Base-by-base conservation (phyloP, 2,113 vertebrate species). In the Prionailurus bengalensis region DNA sequence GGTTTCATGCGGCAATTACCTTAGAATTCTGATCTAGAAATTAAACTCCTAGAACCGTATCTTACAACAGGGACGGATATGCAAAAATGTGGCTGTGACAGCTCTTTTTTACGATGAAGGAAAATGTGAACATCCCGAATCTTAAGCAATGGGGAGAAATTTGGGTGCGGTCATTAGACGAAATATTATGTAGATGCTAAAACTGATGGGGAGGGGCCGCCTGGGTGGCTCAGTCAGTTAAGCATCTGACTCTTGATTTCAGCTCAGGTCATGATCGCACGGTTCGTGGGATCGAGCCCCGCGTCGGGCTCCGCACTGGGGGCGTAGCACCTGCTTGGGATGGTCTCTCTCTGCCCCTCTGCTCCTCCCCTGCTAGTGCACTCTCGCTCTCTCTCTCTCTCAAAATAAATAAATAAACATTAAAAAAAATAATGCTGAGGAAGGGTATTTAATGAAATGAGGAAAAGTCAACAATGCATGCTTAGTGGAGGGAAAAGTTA, bases 41-140 rank as follows among this genome's bases (percentile, higher is more conserved):
- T 91, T 51, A 73, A 89, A 79, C 42, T 39, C 80, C 73, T 81
- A 91, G 61, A 94, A 94, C 45, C 63, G 12, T 33, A 31, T 63
- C 76, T 94, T 85, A 68, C 82, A 82, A 74, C 42, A 70, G 31
- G 70, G 39, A 7, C 12, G 21, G 19, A 15, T 86, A 66, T 48
- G 29, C 45, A 76, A 95, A 81, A 45, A 48, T 2, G 15, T 79
- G 39, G 36, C 33, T 55, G 84, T 42, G 36, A 33, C 31, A 66
- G 48, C 29, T 11, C 15, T 74, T 95, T 68, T 70, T 66, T 74
- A 42, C 36, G 65, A 73, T n/a, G n/a, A 66, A 84, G 31, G 15
- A 73, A 92, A 82, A 87, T 48, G 2, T n/a, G 42, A 86, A 6
- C 14, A 1, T 53, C 15, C 27, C 71, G 58, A 82, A 68, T 71